These are phyloP conservation scores for Crioceris asparagi DNA, from an alignment of 2,888 invertebrate species.

Conservation along the genomic window DNA sequence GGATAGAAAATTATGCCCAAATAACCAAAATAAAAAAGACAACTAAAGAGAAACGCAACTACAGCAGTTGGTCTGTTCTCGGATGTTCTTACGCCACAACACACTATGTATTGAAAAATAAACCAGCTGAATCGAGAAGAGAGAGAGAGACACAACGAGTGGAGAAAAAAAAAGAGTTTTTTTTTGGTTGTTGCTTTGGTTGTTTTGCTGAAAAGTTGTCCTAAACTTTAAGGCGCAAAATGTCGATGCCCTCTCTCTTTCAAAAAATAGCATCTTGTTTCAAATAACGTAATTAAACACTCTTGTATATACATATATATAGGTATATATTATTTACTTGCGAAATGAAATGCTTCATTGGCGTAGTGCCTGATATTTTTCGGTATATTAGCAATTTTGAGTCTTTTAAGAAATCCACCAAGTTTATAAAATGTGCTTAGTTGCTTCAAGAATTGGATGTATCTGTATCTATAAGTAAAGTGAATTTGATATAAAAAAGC, in stretches of 20 bases:
- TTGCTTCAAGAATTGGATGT: too few species aligned
- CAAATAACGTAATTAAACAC: conserved; percentile 13
- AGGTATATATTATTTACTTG: conserved; percentile 10
- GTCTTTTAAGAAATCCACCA: too few species aligned
- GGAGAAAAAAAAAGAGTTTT: neutral
- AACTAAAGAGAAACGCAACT: neutral
- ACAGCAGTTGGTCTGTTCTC: neutral
- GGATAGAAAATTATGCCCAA: too few species aligned
- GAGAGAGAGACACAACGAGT: conserved; percentile 2
- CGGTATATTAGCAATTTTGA: too few species aligned
- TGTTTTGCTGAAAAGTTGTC: conserved; percentile 32
- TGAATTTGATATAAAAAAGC: too few species aligned
- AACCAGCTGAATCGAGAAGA: neutral
- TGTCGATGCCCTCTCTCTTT: conserved; percentile 18
- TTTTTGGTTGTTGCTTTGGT: conserved; percentile 12
- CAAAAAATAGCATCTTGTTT: conserved; percentile 13
- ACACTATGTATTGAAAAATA: too few species aligned
- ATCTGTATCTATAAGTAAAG: too few species aligned
- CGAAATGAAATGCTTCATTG: conserved; percentile 1
- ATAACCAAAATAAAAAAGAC: too few species aligned
- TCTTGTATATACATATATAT: too few species aligned
- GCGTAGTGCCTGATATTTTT: too few species aligned
- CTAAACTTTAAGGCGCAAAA: conserved; percentile 24
- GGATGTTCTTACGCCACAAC: too few species aligned
- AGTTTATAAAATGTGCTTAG: too few species aligned